These are phyloP conservation scores for Flexamia atlantica DNA, from an alignment of 2,888 invertebrate species.

Conservation along the genomic window DNA sequence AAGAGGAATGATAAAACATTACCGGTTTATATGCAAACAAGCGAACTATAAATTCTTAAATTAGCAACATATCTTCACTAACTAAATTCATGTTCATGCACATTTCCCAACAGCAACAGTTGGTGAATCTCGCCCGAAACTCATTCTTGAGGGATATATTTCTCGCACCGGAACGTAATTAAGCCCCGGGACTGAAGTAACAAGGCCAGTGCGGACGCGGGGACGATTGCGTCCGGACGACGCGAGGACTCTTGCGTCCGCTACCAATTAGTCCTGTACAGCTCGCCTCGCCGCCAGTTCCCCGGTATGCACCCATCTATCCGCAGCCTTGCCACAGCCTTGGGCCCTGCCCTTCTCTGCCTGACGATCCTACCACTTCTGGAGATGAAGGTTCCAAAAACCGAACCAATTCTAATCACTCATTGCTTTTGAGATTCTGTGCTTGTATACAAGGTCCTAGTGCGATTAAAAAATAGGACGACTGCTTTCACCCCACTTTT, in stretches of 20 bases:
- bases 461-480: no score
- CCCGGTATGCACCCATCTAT: constrained; percentile 20
- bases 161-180: not conserved
- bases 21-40: no score
- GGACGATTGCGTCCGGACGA: not conserved
- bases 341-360: constrained; percentile 1
- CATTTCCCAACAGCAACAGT: no score
- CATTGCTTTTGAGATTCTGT: no score
- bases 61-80: no score
- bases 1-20: no score
- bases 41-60: no score
- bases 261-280: not conserved
- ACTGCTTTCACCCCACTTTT: no score
- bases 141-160: not conserved
- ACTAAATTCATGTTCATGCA: no score
- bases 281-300: not conserved
- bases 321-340: constrained; percentile 20
- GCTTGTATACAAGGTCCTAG: no score
- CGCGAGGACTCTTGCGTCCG: constrained; percentile 19
- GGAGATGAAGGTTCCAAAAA: no score
- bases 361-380: not conserved
- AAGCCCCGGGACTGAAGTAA: constrained; percentile 7
- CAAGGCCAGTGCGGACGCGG: not conserved
- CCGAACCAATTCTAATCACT: no score
- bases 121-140: not conserved